A percentile compares a stretch with the other conserved stretches of the same genome.
Conservation (phyloP, 1,140 invertebrate species). For the Neodiprion fabricii region DNA sequence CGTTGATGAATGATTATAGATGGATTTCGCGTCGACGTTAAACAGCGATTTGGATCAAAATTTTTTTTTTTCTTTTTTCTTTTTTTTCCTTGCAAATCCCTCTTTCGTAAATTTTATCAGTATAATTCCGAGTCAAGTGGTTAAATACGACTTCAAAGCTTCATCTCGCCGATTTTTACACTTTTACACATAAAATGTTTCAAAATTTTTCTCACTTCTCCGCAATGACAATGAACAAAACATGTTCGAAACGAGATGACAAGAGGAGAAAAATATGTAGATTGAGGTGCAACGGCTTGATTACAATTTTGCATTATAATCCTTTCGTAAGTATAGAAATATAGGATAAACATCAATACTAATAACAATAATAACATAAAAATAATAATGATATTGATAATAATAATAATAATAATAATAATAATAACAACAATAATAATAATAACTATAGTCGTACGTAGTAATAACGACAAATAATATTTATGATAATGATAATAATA, state of each 20-base stretch:
- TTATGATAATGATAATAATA: conserved; percentile 29
- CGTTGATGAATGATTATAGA: too few species aligned
- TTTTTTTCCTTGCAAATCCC: not conserved
- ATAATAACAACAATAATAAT: conserved; percentile 27
- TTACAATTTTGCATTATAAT: too few species aligned
- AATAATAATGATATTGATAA: conserved; percentile 32
- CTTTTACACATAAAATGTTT: not conserved
- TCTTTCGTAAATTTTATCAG: not conserved
- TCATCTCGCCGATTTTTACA: too few species aligned
- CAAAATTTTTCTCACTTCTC: too few species aligned
- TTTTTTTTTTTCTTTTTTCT: not conserved
- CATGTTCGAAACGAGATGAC: not conserved
- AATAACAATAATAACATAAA: not conserved
- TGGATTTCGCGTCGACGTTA: too few species aligned
- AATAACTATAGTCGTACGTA: conserved; percentile 14
- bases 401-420: conserved; percentile 28
- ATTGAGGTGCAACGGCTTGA: not conserved
- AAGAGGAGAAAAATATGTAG: not conserved
- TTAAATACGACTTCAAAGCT: not conserved
- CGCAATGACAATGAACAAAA: not conserved
- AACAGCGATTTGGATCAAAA: too few species aligned
- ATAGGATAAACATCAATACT: not conserved
- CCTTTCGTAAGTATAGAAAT: too few species aligned
- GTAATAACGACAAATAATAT: not conserved
- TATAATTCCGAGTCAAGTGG: too few species aligned